These are phyloP conservation scores for Himantopus leucocephalus DNA, from an alignment of 2,113 vertebrate genomes.

Conservation along the genomic window DNA sequence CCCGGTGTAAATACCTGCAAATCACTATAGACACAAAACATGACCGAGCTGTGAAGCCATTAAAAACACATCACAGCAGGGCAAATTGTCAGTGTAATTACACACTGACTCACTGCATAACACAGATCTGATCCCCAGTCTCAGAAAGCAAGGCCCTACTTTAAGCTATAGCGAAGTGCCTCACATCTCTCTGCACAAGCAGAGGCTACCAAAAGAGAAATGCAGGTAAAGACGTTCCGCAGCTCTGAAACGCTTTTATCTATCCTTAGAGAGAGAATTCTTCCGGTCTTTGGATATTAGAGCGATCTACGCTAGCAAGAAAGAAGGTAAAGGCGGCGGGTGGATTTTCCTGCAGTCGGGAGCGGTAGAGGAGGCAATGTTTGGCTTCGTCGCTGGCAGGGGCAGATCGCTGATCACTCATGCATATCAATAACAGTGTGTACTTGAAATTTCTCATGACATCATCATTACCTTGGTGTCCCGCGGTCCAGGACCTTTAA, in stretches of 20 bases:
- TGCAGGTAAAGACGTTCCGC: slow-evolving; percentile 67
- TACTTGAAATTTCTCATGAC: slow-evolving; percentile 87
- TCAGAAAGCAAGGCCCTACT: slow-evolving; percentile 71
- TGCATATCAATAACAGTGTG: slow-evolving; percentile 78
- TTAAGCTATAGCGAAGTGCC: slow-evolving; percentile 65
- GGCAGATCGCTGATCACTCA: slow-evolving; percentile 73
- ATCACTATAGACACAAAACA: slow-evolving; percentile 46
- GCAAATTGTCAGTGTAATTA: slow-evolving; percentile 69
- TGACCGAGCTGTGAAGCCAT: slow-evolving; percentile 50
- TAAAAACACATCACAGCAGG: slow-evolving; percentile 50
- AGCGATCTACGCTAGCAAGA: slow-evolving; percentile 37
- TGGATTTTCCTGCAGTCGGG: slow-evolving; percentile 57
- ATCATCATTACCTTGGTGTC: slow-evolving; percentile 88
- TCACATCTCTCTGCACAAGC: slow-evolving; percentile 68
- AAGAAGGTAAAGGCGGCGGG: slow-evolving; percentile 71
- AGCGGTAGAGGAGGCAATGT: slow-evolving; percentile 49
- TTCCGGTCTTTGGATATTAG: slow-evolving; percentile 69
- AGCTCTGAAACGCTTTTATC: slow-evolving; percentile 75
- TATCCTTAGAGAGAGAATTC: slow-evolving; percentile 71
- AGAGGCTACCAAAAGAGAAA: slow-evolving; percentile 74
- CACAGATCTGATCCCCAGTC: slow-evolving; percentile 63
- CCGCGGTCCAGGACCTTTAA: slow-evolving; percentile 90
- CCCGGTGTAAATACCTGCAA: background rate
- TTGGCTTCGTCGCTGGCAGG: slow-evolving; percentile 43
- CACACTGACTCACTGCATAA: slow-evolving; percentile 18